These are phyloP conservation scores for Lateolabrax maculatus DNA, from an alignment of 2,797 vertebrate species.

Conservation along the genomic window DNA sequence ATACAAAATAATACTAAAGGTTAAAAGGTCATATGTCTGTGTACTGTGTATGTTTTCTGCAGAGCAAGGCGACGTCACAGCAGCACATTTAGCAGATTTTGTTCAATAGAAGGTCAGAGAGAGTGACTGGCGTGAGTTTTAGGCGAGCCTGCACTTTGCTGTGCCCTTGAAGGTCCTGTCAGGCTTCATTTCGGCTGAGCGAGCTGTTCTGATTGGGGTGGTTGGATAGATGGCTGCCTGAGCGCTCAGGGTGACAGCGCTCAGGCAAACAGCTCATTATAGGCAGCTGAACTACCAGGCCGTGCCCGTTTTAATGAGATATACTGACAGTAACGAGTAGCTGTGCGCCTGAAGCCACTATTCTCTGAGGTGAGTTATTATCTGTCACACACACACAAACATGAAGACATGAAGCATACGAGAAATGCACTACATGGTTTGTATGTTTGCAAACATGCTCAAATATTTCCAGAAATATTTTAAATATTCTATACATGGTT, in stretches of 20 bases:
- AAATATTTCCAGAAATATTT: neutral
- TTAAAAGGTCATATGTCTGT: neutral
- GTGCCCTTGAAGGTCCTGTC: conserved; percentile 27
- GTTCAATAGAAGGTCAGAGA: conserved; percentile 28
- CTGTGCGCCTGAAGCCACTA: conserved; percentile 4
- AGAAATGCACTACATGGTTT: neutral
- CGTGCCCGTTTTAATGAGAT: conserved; percentile 54
- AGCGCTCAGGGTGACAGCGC: conserved; percentile 31
- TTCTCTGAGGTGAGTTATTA: conserved; percentile 2
- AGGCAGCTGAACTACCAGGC: conserved; percentile 32
- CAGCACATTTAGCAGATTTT: neutral
- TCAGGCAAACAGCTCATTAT: conserved; percentile 47
- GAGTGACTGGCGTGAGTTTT: conserved; percentile 3
- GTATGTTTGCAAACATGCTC: neutral
- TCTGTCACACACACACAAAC: neutral
- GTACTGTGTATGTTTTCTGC: neutral
- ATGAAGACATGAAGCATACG: neutral
- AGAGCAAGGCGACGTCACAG: neutral
- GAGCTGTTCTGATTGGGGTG: conserved; percentile 31
- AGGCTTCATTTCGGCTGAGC: conserved; percentile 55
- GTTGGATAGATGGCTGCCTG: conserved; percentile 20
- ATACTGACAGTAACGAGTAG: conserved; percentile 25
- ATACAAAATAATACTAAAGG: too few relatives aligned
- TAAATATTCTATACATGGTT: too few relatives aligned
- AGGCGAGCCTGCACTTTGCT: conserved; percentile 30